These are phyloP conservation scores for Cheumatopsyche charites DNA, from an alignment of 1,140 invertebrate species.

Conservation along the genomic window DNA sequence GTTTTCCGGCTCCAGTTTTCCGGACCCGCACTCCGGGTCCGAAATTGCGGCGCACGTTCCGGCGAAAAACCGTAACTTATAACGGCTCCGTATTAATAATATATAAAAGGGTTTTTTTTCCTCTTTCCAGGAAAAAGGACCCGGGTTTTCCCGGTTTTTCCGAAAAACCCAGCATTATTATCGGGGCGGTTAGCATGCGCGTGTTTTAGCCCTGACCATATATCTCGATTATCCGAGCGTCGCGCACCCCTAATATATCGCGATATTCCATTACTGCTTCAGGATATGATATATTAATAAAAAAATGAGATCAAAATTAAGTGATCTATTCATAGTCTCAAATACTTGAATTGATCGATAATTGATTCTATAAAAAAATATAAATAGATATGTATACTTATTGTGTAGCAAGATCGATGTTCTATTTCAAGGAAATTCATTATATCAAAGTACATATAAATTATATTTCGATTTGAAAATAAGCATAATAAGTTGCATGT, in stretches of 20 bases:
- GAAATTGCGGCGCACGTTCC: conserved; percentile 1
- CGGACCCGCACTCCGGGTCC: background rate
- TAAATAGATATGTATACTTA: no score
- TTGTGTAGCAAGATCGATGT: no score
- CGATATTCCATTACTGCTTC: conserved; percentile 24
- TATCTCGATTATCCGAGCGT: conserved; percentile 20
- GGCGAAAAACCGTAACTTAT: conserved; percentile 14
- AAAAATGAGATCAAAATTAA: conserved; percentile 7
- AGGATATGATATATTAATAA: no score
- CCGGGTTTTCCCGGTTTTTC: no score
- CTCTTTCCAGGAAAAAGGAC: no score
- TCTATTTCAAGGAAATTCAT: no score
- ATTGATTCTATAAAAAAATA: no score
- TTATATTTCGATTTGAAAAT: no score
- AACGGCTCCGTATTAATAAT: conserved; percentile 25
- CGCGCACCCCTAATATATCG: conserved; percentile 12
- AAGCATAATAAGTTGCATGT: no score
- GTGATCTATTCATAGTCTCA: conserved; percentile 10
- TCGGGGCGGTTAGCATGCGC: conserved; percentile 24
- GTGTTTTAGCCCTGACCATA: conserved; percentile 9
- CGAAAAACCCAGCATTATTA: conserved; percentile 1
- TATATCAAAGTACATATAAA: no score
- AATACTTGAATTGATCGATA: no score
- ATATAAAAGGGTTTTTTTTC: conserved; percentile 10
- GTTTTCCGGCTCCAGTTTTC: conserved; percentile 15